Conservation (phyloP, 2,113 vertebrate species). For the Hepsetus odoe region DNA sequence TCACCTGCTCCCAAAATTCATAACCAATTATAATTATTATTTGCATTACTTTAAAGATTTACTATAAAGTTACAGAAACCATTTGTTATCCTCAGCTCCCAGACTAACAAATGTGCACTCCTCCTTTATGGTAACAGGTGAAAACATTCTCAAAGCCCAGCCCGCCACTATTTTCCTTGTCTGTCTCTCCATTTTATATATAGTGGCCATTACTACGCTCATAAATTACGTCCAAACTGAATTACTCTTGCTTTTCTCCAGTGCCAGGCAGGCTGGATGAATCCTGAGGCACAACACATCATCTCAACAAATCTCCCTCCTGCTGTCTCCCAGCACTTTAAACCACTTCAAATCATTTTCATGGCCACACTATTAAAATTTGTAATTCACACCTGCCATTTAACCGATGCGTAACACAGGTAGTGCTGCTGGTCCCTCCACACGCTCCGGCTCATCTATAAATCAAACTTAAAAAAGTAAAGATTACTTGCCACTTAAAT, state of each 20-base stretch:
- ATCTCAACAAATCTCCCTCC: slow-evolving; percentile 80
- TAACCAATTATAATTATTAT: too few species aligned
- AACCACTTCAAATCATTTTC: slow-evolving; percentile 84
- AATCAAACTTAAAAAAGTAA: neutral
- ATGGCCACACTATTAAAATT: slow-evolving; percentile 81
- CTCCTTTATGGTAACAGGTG: neutral
- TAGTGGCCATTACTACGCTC: slow-evolving; percentile 71
- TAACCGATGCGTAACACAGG: slow-evolving; percentile 72
- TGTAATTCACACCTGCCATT: slow-evolving; percentile 79
- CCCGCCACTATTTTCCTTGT: slow-evolving; percentile 38
- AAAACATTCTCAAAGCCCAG: slow-evolving; percentile 58
- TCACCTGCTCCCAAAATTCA: too few species aligned
- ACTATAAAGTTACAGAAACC: neutral
- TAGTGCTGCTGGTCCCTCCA: slow-evolving; percentile 47
- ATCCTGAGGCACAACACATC: slow-evolving; percentile 79
- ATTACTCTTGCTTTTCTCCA: slow-evolving; percentile 76
- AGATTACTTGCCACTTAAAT: neutral
- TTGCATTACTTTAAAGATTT: neutral
- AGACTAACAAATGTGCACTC: neutral
- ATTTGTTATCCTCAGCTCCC: neutral
- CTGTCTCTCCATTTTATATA: slow-evolving; percentile 58
- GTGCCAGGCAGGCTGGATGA: slow-evolving; percentile 76
- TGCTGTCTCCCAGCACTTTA: slow-evolving; percentile 75
- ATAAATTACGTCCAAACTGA: slow-evolving; percentile 75
- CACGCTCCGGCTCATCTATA: slow-evolving; percentile 4